Evolutionary conservation across 2,888 invertebrate genomes (phyloP).

Genomic region (Synergus gifuensis): DNA sequence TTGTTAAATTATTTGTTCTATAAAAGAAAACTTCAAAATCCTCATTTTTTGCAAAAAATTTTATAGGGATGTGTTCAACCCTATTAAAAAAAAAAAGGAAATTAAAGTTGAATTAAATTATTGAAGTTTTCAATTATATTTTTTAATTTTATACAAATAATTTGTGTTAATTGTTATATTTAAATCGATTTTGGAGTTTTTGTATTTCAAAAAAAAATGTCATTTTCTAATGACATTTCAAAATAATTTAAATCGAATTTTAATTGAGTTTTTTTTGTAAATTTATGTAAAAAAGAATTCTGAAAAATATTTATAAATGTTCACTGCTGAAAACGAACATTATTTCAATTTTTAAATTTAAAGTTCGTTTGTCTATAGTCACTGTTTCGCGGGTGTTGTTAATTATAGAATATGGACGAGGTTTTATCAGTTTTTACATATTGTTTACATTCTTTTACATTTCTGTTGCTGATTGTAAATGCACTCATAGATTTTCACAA

Average conservation of each 20-base stretch:
- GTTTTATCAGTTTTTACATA: slow-evolving; percentile 2
- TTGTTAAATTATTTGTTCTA: not conserved
- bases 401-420: slow-evolving; percentile 18
- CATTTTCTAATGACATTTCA: not conserved
- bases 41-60: not conserved
- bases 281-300: not conserved
- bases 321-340: not conserved
- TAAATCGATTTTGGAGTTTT: not conserved
- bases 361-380: slow-evolving; percentile 4
- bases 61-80: not conserved
- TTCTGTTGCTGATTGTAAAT: not conserved
- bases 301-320: not conserved
- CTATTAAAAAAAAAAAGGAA: not conserved
- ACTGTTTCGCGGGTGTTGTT: slow-evolving; percentile 33
- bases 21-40: not conserved
- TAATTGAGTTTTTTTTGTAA: not conserved
- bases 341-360: slow-evolving; percentile 35
- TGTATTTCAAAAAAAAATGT: not conserved
- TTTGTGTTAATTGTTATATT: not conserved
- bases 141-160: not conserved
- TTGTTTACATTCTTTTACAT: slow-evolving; percentile 10
- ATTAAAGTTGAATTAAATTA: not conserved
- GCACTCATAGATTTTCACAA: not conserved
- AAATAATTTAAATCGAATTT: not conserved
- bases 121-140: not conserved